Evolutionary conservation across 1,140 invertebrate genomes (phyloP).

Genomic region (Saccostrea cuccullata): DNA sequence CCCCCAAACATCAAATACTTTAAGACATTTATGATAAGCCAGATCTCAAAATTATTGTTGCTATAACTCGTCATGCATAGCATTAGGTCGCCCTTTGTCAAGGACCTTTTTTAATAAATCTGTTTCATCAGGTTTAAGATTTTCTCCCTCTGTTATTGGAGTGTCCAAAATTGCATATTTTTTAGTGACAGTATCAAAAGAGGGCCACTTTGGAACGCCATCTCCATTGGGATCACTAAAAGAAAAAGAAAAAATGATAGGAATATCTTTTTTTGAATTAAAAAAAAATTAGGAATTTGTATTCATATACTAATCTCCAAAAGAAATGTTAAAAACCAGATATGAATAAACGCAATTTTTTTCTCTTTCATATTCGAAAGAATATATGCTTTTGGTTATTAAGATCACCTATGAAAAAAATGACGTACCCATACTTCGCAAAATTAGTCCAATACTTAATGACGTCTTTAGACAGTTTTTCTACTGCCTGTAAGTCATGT

Average conservation of each 20-base stretch:
- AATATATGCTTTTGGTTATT: too few species aligned
- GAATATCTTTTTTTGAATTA: neutral
- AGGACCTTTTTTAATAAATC: neutral
- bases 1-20: too few species aligned
- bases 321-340: too few species aligned
- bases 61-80: neutral
- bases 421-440: slow-evolving; percentile 92
- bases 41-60: too few species aligned
- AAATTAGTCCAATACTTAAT: slow-evolving; percentile 97
- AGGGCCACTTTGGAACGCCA: neutral
- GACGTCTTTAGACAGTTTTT: slow-evolving; percentile 88
- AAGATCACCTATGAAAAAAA: neutral
- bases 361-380: too few species aligned
- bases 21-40: too few species aligned
- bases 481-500: neutral
- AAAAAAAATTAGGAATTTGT: neutral
- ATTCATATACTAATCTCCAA: neutral
- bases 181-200: neutral
- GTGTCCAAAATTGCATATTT: neutral
- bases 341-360: too few species aligned
- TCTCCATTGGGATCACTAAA: neutral
- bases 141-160: neutral
- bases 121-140: neutral
- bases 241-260: neutral
- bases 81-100: neutral